Conservation (phyloP, 2,797 vertebrate genomes). For the Betta splendens region DNA sequence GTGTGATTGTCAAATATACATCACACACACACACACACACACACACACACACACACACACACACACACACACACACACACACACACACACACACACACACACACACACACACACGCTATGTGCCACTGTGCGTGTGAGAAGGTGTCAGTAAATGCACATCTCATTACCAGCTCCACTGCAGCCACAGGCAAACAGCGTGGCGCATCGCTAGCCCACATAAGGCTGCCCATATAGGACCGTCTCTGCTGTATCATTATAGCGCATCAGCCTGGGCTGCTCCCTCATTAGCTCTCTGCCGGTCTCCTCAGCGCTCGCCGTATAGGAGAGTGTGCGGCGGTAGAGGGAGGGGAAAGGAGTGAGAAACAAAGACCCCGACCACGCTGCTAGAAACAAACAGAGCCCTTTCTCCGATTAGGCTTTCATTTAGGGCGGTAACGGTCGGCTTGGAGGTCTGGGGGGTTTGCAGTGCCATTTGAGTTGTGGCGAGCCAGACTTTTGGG, state of each 20-base stretch:
- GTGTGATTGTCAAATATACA: constrained; percentile 49
- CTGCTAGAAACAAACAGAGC: neutral
- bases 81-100: constrained; percentile 27
- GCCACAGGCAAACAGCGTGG: constrained; percentile 46
- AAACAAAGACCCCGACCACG: constrained; percentile 1
- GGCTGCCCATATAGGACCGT: constrained; percentile 23
- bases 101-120: constrained; percentile 31
- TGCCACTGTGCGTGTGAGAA: constrained; percentile 32
- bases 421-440: constrained; percentile 5
- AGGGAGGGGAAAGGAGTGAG: neutral
- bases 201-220: constrained; percentile 40
- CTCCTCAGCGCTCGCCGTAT: constrained; percentile 23
- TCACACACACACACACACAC: constrained; percentile 33
- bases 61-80: constrained; percentile 37
- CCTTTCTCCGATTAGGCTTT: constrained; percentile 4
- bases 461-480: neutral
- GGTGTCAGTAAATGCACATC: constrained; percentile 36
- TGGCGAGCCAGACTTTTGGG: neutral
- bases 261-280: constrained; percentile 43
- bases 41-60: constrained; percentile 29
- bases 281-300: constrained; percentile 52
- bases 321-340: constrained; percentile 11
- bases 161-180: constrained; percentile 59
- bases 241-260: constrained; percentile 49
- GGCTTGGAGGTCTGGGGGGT: neutral